These are phyloP conservation scores for Pachyseris speciosa DNA, from an alignment of 64 coral and sea anemone genomes.

Conservation along the genomic window DNA sequence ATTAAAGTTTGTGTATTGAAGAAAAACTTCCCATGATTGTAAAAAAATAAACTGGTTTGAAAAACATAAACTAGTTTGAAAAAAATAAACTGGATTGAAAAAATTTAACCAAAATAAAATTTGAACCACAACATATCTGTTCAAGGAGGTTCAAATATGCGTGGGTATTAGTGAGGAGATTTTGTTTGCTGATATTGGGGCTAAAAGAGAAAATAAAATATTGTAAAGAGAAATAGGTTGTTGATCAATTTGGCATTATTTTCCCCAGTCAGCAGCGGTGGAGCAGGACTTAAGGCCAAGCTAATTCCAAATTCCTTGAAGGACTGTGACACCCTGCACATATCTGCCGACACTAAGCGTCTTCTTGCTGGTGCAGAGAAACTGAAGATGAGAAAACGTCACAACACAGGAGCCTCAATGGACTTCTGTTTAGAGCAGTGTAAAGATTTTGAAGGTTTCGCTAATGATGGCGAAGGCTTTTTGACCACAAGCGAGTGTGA, in stretches of 20 bases:
- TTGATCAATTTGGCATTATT: constrained; percentile 6
- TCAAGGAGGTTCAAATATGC: too few relatives aligned
- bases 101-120: too few relatives aligned
- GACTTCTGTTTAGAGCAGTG: constrained; percentile 78
- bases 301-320: constrained; percentile 83
- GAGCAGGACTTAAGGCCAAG: constrained; percentile 74
- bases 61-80: too few relatives aligned
- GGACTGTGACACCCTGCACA: constrained; percentile 89
- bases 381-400: constrained; percentile 78
- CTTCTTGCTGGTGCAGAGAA: constrained; percentile 89
- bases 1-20: too few relatives aligned
- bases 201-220: too few relatives aligned
- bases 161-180: too few relatives aligned
- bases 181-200: too few relatives aligned
- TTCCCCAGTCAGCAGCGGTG: constrained; percentile 61
- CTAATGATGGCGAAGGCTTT: constrained; percentile 72
- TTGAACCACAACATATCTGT: too few relatives aligned
- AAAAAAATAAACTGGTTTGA: too few relatives aligned
- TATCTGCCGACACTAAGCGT: constrained; percentile 68
- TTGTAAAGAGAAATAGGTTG: too few relatives aligned
- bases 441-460: constrained; percentile 78
- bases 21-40: too few relatives aligned
- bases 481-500: constrained; percentile 72
- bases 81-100: too few relatives aligned
- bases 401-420: constrained; percentile 69